These are phyloP conservation scores for Dione vanillae DNA, from an alignment of 2,888 invertebrate species.

Conservation along the genomic window DNA sequence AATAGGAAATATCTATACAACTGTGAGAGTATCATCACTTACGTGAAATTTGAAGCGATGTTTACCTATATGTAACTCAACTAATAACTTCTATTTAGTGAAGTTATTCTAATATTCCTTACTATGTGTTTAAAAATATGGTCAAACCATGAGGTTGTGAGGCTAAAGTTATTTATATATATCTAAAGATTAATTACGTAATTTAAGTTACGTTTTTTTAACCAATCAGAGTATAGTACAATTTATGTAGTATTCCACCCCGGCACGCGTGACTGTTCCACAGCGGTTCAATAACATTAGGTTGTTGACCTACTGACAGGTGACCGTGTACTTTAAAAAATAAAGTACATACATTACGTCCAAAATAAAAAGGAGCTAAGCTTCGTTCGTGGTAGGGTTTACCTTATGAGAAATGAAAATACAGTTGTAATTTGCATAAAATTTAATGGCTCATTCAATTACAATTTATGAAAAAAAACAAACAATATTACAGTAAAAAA, in stretches of 20 bases:
- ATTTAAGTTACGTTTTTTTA: background rate
- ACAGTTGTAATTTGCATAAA: background rate
- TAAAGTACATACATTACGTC: slow-evolving; percentile 33
- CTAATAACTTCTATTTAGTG: no score
- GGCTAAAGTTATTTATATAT: background rate
- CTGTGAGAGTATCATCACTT: no score
- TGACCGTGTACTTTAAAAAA: slow-evolving; percentile 47
- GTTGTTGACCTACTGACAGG: slow-evolving; percentile 58
- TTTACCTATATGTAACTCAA: no score
- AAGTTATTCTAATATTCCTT: background rate
- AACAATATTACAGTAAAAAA: background rate
- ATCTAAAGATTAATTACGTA: background rate
- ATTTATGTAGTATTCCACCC: slow-evolving; percentile 27
- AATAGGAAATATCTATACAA: no score
- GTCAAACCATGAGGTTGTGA: background rate
- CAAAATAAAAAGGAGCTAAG: slow-evolving; percentile 17
- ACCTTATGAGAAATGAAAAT: background rate
- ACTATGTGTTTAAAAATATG: background rate
- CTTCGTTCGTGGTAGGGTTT: background rate
- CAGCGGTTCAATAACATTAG: slow-evolving; percentile 57
- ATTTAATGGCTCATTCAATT: background rate
- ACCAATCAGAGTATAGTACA: background rate
- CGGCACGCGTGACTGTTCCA: slow-evolving; percentile 41
- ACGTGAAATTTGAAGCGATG: background rate
- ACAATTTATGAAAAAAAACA: background rate